Percentiles rank a stretch among this genome's conserved stretches.
Conservation (phyloP, 1,140 invertebrate species). For the Drepana arcuata region DNA sequence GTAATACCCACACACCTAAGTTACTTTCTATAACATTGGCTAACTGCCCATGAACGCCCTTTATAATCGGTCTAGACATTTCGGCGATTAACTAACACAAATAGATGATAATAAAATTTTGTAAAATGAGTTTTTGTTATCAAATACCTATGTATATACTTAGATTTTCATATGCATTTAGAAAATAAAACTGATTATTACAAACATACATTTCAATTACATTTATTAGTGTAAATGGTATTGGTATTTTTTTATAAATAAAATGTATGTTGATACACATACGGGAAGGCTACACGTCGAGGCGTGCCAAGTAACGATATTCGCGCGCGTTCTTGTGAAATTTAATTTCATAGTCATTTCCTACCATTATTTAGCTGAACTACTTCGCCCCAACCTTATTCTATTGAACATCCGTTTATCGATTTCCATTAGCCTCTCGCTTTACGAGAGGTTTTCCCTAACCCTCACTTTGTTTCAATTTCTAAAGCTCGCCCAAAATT, state of each 20-base stretch:
- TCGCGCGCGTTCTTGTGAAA: conserved; percentile 15
- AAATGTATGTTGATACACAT: not conserved
- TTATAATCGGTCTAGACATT: no score
- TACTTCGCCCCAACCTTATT: conserved; percentile 3
- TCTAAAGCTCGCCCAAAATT: no score
- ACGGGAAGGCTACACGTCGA: not conserved
- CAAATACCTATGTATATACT: no score
- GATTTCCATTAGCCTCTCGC: conserved; percentile 12
- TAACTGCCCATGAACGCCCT: no score
- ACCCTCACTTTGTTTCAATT: not conserved
- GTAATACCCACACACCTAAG: no score
- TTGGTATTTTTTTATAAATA: not conserved
- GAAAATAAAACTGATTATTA: no score
- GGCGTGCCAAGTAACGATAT: conserved; percentile 7
- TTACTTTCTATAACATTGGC: no score
- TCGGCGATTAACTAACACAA: no score
- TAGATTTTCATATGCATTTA: no score
- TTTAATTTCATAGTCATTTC: conserved; percentile 45
- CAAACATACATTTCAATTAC: no score
- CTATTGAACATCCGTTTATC: conserved; percentile 12
- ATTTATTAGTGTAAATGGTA: not conserved
- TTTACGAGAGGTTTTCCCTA: not conserved
- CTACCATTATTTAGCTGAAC: conserved; percentile 14
- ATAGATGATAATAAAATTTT: no score
- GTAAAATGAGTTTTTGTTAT: no score